Base-by-base conservation (phyloP, 2,888 invertebrate species). In the Eledona agricola region DNA sequence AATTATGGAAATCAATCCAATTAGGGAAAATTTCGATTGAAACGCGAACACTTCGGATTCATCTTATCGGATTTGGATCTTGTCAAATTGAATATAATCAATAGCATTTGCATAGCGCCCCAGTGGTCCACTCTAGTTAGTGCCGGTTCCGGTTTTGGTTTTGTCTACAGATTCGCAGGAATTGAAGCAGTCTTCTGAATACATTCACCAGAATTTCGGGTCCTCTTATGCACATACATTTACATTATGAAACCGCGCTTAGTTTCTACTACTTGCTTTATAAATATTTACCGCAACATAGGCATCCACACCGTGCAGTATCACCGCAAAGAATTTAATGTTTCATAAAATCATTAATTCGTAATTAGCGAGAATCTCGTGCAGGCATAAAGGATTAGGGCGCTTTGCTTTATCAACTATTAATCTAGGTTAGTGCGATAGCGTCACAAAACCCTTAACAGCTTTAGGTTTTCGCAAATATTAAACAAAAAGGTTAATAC, bases 21-120 rank as follows among this genome's bases (percentile, higher is more conserved):
- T 54, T 54, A 54, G 43, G 2, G 19, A 19, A 50, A 28, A 38
- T 54, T 50, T 25, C 16, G 37, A 42, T 17, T 19, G 42, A 37
- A 19, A 50, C 22, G 12, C 20, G 29, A 42, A 51, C 51, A 51
- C 43, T 52, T 47, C 54, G 57, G 58, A 58, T 57, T 58, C 55
- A 54, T 58, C 57, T 60, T 55, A 50, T 54, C 52, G 40, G 59
- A 56, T 51, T 53, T 51, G 32, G 55, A 53, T 32, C 52, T 55
- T 57, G 60, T 57, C 52, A 57, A 62, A 59, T 62, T 56, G 55
- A 51, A 61, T 59, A 58, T 58, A 52, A 61, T 63, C 59, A 61
- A 59, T 61, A 57, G 53, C 53, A 63, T 63, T 63, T 59, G 55
- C 61, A 60, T 60, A 54, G 54, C n/a, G n/a, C 20, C 42, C 35